Base-by-base conservation (phyloP, 2,888 invertebrate genomes). In the Selenia dentaria region DNA sequence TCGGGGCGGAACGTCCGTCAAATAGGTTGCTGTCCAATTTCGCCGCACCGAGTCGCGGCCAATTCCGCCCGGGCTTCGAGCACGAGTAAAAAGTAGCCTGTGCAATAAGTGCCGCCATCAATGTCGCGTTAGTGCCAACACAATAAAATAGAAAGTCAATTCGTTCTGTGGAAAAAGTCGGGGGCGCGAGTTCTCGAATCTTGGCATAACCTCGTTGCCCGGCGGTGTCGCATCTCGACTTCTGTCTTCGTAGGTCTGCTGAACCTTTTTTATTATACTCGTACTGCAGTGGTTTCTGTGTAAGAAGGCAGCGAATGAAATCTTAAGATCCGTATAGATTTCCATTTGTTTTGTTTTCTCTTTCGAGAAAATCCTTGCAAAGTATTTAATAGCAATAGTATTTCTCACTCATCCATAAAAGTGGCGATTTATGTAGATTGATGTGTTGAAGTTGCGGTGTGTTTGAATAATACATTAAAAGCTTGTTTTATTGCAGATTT, bases 71-170 rank as follows among this genome's bases (percentile, higher is more conserved):
- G 62, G 62, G 58, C 55, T 54, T 58, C 49, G 62, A 48, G 55
- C 53, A 66, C 71, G 71, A 77, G 74, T 76, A 82, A 81, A 84
- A 83, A 80, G 76, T 70, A 67, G 59, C 70, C 60, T 74, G 79
- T 81, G 83, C 88, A 88, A 88, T 88, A 88, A 88, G 83, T 82
- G 84, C 76, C 72, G 74, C 80, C 83, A 81, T 86, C 84, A 84
- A 80, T 77, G 85, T 82, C 87, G 83, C 76, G 83, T 87, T 88
- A 86, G 75, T 69, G 73, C 74, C 80, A 72, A 79, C 76, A 86
- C 83, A 86, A 87, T 87, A 86, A 88, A 87, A 87, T 86, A 85
- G 85, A 86, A 86, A 83, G 83, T 81, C 73, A 66, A 74, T 76
- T 78, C 74, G 69, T 67, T 70, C 56, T 53, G 56, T 62, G 68